Percentiles rank a stretch among this genome's conserved stretches.
These are phyloP conservation scores for Achroia grisella DNA, from an alignment of 1,140 invertebrate genomes.

Conservation along the genomic window DNA sequence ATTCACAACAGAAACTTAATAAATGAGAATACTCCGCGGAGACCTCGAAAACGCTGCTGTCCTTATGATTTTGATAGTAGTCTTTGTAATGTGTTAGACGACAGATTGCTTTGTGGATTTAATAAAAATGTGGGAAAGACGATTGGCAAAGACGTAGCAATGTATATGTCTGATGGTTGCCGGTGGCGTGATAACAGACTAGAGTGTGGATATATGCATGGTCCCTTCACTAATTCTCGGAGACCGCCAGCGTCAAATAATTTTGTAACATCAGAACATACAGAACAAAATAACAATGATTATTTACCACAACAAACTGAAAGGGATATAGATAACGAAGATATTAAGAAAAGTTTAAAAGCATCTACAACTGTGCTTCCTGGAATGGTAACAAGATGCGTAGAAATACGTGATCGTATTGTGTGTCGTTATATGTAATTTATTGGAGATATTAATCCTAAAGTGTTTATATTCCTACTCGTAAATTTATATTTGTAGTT, in stretches of 20 bases:
- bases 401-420: constrained; percentile 33
- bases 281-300: constrained; percentile 3
- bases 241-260: constrained; percentile 32
- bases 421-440: constrained; percentile 29
- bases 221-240: constrained; percentile 32
- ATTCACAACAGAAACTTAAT: no score
- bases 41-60: constrained; percentile 36
- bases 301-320: constrained; percentile 2
- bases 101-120: constrained; percentile 51
- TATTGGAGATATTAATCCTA: not conserved
- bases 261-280: not conserved
- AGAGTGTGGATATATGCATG: constrained; percentile 49
- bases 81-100: constrained; percentile 37
- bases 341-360: no score
- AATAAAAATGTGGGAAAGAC: constrained; percentile 38
- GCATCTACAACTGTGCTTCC: no score
- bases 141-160: constrained; percentile 7
- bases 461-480: no score
- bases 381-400: constrained; percentile 20
- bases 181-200: constrained; percentile 35
- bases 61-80: constrained; percentile 50
- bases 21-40: constrained; percentile 1
- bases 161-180: constrained; percentile 34
- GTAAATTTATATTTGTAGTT: no score
- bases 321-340: no score